Evolutionary conservation across 2,888 invertebrate genomes (phyloP).

Genomic region (Euproctis similis): DNA sequence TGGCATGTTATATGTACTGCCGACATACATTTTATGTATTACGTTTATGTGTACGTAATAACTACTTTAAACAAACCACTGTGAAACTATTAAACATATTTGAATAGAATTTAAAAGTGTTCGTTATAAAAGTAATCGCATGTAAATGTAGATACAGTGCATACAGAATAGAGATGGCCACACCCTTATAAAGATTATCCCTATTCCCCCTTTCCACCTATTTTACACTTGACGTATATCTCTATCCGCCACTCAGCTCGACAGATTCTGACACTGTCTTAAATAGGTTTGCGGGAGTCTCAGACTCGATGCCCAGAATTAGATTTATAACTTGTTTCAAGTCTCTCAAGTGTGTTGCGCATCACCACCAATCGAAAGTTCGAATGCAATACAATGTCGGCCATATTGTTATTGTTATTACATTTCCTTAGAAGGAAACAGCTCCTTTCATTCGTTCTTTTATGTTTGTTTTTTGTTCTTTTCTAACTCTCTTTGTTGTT

Average conservation of each 20-base stretch:
- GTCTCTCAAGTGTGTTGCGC: slow-evolving; percentile 24
- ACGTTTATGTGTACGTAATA: slow-evolving; percentile 50
- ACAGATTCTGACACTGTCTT: slow-evolving; percentile 37
- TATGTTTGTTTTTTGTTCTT: slow-evolving; percentile 61
- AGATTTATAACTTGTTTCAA: slow-evolving; percentile 30
- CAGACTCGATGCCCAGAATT: slow-evolving; percentile 32
- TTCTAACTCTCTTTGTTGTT: slow-evolving; percentile 63
- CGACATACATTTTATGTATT: slow-evolving; percentile 16
- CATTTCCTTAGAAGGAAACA: slow-evolving; percentile 54
- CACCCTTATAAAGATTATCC: slow-evolving; percentile 57
- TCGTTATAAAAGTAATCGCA: too few relatives aligned
- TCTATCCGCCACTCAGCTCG: too few relatives aligned
- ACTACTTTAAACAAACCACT: too few relatives aligned
- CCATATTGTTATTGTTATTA: slow-evolving; percentile 61
- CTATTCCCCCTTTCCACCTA: slow-evolving; percentile 45
- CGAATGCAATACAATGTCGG: slow-evolving; percentile 41
- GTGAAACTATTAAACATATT: too few relatives aligned
- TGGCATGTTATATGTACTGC: slow-evolving; percentile 31
- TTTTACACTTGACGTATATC: too few relatives aligned
- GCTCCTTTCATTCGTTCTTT: slow-evolving; percentile 45
- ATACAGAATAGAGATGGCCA: slow-evolving; percentile 64
- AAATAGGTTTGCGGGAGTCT: slow-evolving; percentile 26
- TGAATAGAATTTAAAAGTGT: too few relatives aligned
- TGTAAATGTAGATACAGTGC: slow-evolving; percentile 51
- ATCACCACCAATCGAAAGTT: slow-evolving; percentile 42